Percentiles rank a stretch among this genome's conserved stretches.
Evolutionary conservation across 64 coral and sea anemone genomes (phyloP).

Genomic region (Anthopleura sola): DNA sequence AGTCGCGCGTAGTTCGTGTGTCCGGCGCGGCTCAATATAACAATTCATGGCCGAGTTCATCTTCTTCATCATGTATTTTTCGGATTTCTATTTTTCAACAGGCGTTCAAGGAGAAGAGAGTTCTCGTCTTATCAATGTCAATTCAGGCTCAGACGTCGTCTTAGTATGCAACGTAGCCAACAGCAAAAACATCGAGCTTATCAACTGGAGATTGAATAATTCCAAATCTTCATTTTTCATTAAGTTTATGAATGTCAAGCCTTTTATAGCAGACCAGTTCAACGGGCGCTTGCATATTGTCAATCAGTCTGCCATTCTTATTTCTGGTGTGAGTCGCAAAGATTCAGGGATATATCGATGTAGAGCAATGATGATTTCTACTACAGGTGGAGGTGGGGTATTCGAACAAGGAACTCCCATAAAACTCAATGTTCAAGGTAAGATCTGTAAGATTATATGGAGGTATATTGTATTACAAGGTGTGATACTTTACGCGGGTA

Average conservation of each 20-base stretch:
- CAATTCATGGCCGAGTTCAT: neutral
- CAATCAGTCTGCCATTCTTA: slow-evolving; percentile 68
- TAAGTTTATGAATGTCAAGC: slow-evolving; percentile 89
- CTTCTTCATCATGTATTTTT: neutral
- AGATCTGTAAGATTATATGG: slow-evolving; percentile 24
- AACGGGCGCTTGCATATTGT: slow-evolving; percentile 70
- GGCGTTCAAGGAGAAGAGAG: slow-evolving; percentile 11
- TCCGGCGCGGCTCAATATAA: neutral
- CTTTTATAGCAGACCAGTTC: slow-evolving; percentile 45
- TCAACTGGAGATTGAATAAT: slow-evolving; percentile 77
- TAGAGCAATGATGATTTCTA: slow-evolving; percentile 52
- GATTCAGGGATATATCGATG: slow-evolving; percentile 86
- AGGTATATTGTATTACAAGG: neutral
- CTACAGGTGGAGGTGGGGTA: slow-evolving; percentile 31
- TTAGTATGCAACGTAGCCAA: slow-evolving; percentile 68
- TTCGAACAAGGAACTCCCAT: slow-evolving; percentile 59
- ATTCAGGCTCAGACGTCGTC: slow-evolving; percentile 69
- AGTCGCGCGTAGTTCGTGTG: neutral
- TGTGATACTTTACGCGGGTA: neutral
- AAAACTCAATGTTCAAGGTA: slow-evolving; percentile 69
- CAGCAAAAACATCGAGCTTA: slow-evolving; percentile 27
- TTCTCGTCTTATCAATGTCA: slow-evolving; percentile 46
- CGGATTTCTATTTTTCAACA: neutral
- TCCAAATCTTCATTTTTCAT: slow-evolving; percentile 80
- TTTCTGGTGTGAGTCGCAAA: slow-evolving; percentile 60